Conservation (phyloP, 2,797 vertebrate species). For the Toxotes lorentzi region DNA sequence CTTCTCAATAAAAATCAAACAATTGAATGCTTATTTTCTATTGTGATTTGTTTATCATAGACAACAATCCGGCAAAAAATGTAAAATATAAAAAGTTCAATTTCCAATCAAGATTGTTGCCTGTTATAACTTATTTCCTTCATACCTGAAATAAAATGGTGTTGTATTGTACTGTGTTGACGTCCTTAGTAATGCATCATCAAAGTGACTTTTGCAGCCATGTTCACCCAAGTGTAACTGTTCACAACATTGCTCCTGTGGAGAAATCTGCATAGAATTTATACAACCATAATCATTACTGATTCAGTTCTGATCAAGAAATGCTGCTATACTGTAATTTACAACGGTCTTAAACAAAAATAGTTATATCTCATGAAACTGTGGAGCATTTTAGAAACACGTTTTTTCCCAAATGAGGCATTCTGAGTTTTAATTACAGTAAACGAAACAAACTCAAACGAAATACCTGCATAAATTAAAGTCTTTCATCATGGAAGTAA, state of each 20-base stretch:
- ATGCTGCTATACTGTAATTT: constrained; percentile 6
- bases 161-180: too few relatives aligned
- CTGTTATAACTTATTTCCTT: neutral
- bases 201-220: neutral
- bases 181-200: constrained; percentile 1
- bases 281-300: constrained; percentile 2
- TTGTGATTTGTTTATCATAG: neutral
- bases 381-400: neutral
- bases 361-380: neutral
- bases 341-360: neutral
- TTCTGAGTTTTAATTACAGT: constrained; percentile 6
- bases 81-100: neutral
- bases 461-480: neutral
- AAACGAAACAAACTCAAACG: constrained; percentile 1
- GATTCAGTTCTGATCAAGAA: constrained; percentile 2
- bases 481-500: neutral
- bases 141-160: neutral
- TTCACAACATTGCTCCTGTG: neutral
- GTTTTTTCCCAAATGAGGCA: neutral
- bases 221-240: neutral
- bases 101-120: neutral
- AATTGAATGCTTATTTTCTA: neutral
- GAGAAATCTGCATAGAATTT: neutral
- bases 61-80: neutral
- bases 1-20: neutral